These are phyloP conservation scores for Cecidostiba fungosa DNA, from an alignment of 2,888 invertebrate genomes.

Conservation along the genomic window DNA sequence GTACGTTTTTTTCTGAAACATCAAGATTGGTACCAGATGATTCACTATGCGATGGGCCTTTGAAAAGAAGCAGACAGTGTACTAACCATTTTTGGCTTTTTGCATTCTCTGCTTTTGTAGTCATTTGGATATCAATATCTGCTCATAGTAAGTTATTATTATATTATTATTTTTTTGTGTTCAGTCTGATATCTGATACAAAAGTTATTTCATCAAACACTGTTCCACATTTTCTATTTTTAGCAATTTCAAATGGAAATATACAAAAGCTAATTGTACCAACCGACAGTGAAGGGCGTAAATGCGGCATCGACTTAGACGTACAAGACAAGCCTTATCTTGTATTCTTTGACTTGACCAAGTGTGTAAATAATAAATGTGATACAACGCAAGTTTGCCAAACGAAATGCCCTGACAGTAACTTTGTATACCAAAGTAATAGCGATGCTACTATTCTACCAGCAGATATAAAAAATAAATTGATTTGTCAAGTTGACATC, in stretches of 20 bases:
- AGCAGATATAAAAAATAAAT: conserved; percentile 63
- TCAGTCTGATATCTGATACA: background rate
- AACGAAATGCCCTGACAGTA: conserved; percentile 85
- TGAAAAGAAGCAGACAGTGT: conserved; percentile 41
- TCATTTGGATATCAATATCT: conserved; percentile 34
- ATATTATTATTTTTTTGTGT: background rate
- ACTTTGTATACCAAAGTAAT: conserved; percentile 79
- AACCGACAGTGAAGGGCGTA: conserved; percentile 89
- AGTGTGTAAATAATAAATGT: conserved; percentile 90
- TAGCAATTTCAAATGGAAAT: conserved; percentile 88
- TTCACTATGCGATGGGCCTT: conserved; percentile 29
- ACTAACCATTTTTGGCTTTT: conserved; percentile 46
- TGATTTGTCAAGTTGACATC: conserved; percentile 85
- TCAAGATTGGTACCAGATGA: conserved; percentile 33
- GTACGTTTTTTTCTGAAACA: conserved; percentile 44
- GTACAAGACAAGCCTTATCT: conserved; percentile 86
- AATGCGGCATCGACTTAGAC: conserved; percentile 89
- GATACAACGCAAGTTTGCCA: conserved; percentile 93
- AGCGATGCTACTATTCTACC: conserved; percentile 39
- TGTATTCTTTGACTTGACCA: conserved; percentile 91
- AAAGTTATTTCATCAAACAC: too few species aligned
- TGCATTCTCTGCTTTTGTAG: conserved; percentile 14
- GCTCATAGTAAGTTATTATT: background rate
- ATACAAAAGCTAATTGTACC: conserved; percentile 89
- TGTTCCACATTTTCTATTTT: conserved; percentile 23